phyloP scores from a whole-genome alignment of 2,113 vertebrate species.

The Dascyllus trimaculatus region DNA sequence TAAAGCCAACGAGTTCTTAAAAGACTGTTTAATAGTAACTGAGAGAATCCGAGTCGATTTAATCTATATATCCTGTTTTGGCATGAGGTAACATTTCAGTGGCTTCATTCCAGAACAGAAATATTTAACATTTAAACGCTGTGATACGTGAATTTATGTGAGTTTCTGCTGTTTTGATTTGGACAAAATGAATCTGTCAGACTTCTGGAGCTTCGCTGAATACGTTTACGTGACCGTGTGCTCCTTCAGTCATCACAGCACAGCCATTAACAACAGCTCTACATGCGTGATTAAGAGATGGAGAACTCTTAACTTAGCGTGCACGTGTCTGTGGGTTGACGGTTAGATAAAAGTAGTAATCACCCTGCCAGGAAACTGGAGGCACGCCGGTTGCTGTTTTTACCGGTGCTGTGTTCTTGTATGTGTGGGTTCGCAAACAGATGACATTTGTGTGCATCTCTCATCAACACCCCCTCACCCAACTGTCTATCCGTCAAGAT shows the following conservation, averaged over 20 bases:
- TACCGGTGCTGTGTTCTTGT: slow-evolving; percentile 28
- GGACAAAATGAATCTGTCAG: not conserved
- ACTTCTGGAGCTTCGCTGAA: not conserved
- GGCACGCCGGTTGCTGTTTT: slow-evolving; percentile 34
- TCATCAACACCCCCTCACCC: slow-evolving; percentile 68
- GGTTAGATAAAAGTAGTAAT: slow-evolving; percentile 67
- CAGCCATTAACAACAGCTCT: not conserved
- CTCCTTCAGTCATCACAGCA: not conserved
- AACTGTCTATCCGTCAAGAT: slow-evolving; percentile 68
- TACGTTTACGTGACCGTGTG: not conserved
- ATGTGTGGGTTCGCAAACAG: slow-evolving; percentile 46
- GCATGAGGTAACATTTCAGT: too few relatives aligned
- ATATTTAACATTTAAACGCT: too few relatives aligned
- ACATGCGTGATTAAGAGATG: slow-evolving; percentile 19
- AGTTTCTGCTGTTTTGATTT: not conserved
- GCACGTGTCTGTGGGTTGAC: slow-evolving; percentile 58
- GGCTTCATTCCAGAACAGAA: too few relatives aligned
- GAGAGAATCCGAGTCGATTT: too few relatives aligned
- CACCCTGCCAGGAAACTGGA: slow-evolving; percentile 54
- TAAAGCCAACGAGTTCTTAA: too few relatives aligned
- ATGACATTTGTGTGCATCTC: slow-evolving; percentile 64
- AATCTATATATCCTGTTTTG: too few relatives aligned
- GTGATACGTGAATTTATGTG: too few relatives aligned
- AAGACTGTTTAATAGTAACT: too few relatives aligned
- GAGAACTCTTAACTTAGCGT: slow-evolving; percentile 25